Base-by-base conservation (phyloP, 2,888 invertebrate genomes). In the Drosophila kambysellisi region DNA sequence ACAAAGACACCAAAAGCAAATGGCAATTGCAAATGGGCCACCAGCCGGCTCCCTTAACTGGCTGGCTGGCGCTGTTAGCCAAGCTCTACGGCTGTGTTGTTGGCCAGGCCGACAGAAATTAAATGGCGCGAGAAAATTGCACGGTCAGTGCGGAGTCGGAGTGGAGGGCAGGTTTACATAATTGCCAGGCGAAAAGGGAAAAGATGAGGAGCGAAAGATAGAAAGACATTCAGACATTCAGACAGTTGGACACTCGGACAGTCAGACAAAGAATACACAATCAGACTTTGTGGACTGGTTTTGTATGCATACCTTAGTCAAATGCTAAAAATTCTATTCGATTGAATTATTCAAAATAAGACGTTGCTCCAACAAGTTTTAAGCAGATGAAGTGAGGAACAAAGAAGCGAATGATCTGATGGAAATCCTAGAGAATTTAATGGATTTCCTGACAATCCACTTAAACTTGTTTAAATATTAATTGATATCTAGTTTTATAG, bases 111-210 rank as follows among this genome's bases (percentile, higher is more conserved):
- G 82, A 70, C 90, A 89, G 77, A 87, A 88, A 88, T 90, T 88
- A 88, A 88, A 88, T 88, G 88, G 89, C 89, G 89, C 88, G 88
- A 89, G 91, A 88, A 90, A 89, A 88, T 88, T 85, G 90, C 90
- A 83, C 79, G 82, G 79, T 76, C 81, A 76, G 79, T 81, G 74
- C 61, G 51, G 60, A 76, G 84, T 73, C 74, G 74, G 75, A 79
- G 85, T 84, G 74, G 73, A 70, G 71, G 71, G 83, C 79, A 76
- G 86, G 90, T 79, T 89, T 81, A 85, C 90, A 86, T 85, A 85
- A 85, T 85, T 85, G 85, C 85, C 75, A 73, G 61, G 72, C 73
- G 72, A 68, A 70, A 70, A 81, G 64, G 63, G 56, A 60, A 78
- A 59, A 79, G 72, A 65, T 62, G 64, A 62, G 60, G 43, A 53